Evolutionary conservation across 2,797 vertebrate genomes (phyloP), one percentile per base, ranked within the genome.

Genomic region (Buceros bicornis): DNA sequence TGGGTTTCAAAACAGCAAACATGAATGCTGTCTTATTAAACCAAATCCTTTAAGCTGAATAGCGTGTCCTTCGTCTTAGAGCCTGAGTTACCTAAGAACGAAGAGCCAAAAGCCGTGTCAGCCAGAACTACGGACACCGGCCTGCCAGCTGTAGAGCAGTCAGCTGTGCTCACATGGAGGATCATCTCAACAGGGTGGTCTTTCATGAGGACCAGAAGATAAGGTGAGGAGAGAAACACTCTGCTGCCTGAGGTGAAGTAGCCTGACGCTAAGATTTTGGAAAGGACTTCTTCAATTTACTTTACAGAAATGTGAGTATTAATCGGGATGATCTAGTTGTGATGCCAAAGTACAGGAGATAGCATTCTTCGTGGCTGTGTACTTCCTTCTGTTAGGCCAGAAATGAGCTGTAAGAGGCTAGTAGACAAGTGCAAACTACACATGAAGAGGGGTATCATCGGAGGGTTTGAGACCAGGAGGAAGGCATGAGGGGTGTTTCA

Each of bases 111-210:
- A 47, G 62, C 31, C 9, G 6, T 1, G 5, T 25, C 28, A 69
- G 29, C 22, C 16, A 26, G 37, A 80, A 37, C 35, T 69, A 0
- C 10, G 21, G 89, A 24, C 65, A 45, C 0, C 4, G 47, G 24
- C 24, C 50, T 71, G 31, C 25, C 33, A 67, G 8, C 13, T 74
- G 69, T 26, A 21, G 65, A 70, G 35, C 37, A 53, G 19, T 66
- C 37, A 80, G 0, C 28, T 16, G 16, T 24, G 12, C 33, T 47
- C 31, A 17, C 0, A 0, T 5, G 25, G 28, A 8, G 15, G n/a
- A 35, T 5, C 12, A 6, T 9, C 8, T 53, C 16, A 57, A 40
- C 16, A 31, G 28, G 19, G 57, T 7, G n/a, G 21, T 43, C 78
- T 65, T 84, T 47, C 1, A 1, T 29, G 16, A 65, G 53, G 45